Evolutionary conservation across 1,140 invertebrate genomes (phyloP).

Genomic region (Drosophila bifasciata): DNA sequence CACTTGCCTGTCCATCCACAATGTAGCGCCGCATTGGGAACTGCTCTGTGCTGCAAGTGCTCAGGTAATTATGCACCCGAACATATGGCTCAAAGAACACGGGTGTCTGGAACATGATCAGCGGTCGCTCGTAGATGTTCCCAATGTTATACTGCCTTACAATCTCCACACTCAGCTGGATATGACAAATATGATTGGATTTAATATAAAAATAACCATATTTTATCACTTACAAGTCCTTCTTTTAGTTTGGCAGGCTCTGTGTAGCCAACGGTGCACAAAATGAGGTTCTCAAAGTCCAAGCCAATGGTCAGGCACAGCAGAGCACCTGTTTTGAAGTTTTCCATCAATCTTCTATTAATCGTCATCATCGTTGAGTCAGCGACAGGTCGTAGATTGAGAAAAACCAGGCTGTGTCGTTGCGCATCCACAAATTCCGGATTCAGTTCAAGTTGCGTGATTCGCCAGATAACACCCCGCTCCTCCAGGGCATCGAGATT

Average conservation of each 20-base stretch:
- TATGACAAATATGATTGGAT: slow-evolving; percentile 15
- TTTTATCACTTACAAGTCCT: slow-evolving; percentile 84
- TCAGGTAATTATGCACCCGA: slow-evolving; percentile 87
- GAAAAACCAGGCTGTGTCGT: slow-evolving; percentile 55
- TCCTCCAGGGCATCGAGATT: slow-evolving; percentile 63
- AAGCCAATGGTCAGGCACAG: slow-evolving; percentile 88
- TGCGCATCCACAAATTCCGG: slow-evolving; percentile 47
- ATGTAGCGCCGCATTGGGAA: slow-evolving; percentile 89
- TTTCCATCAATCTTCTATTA: slow-evolving; percentile 54
- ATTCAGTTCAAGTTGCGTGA: slow-evolving; percentile 61
- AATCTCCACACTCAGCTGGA: slow-evolving; percentile 85
- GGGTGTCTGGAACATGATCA: slow-evolving; percentile 88
- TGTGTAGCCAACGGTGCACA: slow-evolving; percentile 88
- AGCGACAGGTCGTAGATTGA: slow-evolving; percentile 31
- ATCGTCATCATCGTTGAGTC: not conserved
- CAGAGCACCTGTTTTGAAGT: slow-evolving; percentile 89
- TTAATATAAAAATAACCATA: not conserved
- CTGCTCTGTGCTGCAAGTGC: slow-evolving; percentile 84
- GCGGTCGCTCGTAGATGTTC: slow-evolving; percentile 82
- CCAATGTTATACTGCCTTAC: slow-evolving; percentile 75
- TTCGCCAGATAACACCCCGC: slow-evolving; percentile 71
- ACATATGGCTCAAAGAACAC: slow-evolving; percentile 90
- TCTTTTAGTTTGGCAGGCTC: slow-evolving; percentile 84
- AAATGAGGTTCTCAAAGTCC: slow-evolving; percentile 88
- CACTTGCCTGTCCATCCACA: slow-evolving; percentile 85